A percentile compares a stretch with the other conserved stretches of the same genome.
Conservation (phyloP, 2,888 invertebrate species). For the Dioctria rufipes region DNA sequence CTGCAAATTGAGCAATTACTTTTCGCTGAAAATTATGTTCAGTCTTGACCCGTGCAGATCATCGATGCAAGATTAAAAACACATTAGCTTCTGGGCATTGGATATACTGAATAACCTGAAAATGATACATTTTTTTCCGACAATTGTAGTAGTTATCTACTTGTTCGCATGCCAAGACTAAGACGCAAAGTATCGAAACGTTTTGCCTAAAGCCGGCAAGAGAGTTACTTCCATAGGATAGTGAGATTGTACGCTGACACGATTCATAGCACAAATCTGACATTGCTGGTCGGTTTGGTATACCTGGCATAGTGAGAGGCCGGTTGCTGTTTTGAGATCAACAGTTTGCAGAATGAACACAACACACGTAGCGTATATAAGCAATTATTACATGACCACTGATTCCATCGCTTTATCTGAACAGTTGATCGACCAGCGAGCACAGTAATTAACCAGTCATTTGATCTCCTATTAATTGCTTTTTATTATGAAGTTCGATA, state of each 20-base stretch:
- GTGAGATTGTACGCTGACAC: slow-evolving; percentile 5
- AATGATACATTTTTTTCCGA: neutral
- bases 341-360: neutral
- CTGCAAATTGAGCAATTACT: slow-evolving; percentile 36
- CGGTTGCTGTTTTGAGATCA: neutral
- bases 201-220: neutral
- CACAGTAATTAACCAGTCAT: slow-evolving; percentile 58
- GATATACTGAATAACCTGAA: neutral
- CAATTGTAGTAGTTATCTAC: slow-evolving; percentile 11
- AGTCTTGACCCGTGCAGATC: neutral
- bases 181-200: neutral
- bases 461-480: slow-evolving; percentile 58
- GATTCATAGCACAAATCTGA: slow-evolving; percentile 38
- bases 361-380: neutral
- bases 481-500: slow-evolving; percentile 54
- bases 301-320: neutral
- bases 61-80: slow-evolving; percentile 33
- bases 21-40: slow-evolving; percentile 12
- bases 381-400: slow-evolving; percentile 36
- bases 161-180: neutral
- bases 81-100: slow-evolving; percentile 40
- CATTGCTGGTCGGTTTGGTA: neutral
- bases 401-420: slow-evolving; percentile 38
- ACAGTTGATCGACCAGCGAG: slow-evolving; percentile 39
- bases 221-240: neutral